Conservation (phyloP, 2,113 vertebrate species). For the Pitta sordida region DNA sequence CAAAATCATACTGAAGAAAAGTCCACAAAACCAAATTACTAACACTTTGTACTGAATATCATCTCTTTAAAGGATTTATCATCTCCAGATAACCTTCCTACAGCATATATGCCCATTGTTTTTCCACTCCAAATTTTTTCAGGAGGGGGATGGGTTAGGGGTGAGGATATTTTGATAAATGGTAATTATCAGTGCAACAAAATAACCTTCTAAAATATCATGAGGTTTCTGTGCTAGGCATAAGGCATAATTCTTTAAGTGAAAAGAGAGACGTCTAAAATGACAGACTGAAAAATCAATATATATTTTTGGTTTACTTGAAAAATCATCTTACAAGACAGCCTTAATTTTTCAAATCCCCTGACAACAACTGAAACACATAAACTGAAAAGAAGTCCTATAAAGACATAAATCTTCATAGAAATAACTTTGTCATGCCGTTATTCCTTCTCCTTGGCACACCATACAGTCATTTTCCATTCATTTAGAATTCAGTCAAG, state of each 20-base stretch:
- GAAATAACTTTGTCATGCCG: not conserved
- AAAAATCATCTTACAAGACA: not conserved
- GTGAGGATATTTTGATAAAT: not conserved
- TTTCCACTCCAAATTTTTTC: not conserved
- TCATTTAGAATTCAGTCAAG: constrained; percentile 54
- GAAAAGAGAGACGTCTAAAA: not conserved
- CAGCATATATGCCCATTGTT: not conserved
- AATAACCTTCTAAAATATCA: not conserved
- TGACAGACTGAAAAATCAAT: not conserved
- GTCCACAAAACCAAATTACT: not conserved
- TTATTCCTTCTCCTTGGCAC: constrained; percentile 18
- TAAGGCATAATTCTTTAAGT: not conserved
- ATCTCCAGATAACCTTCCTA: not conserved
- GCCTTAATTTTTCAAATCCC: not conserved
- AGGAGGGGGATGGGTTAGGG: not conserved
- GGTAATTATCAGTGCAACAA: not conserved
- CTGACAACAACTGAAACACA: not conserved
- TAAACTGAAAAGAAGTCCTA: not conserved
- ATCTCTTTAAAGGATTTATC: not conserved
- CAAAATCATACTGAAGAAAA: not conserved
- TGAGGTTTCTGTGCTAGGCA: not conserved
- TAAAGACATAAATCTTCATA: constrained; percentile 5
- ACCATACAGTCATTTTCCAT: constrained; percentile 15
- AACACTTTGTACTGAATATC: not conserved
- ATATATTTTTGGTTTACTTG: not conserved